Evolutionary conservation across 1,140 invertebrate genomes (phyloP), one percentile per base, ranked within the genome.

Genomic region (Steinernema feltiae): DNA sequence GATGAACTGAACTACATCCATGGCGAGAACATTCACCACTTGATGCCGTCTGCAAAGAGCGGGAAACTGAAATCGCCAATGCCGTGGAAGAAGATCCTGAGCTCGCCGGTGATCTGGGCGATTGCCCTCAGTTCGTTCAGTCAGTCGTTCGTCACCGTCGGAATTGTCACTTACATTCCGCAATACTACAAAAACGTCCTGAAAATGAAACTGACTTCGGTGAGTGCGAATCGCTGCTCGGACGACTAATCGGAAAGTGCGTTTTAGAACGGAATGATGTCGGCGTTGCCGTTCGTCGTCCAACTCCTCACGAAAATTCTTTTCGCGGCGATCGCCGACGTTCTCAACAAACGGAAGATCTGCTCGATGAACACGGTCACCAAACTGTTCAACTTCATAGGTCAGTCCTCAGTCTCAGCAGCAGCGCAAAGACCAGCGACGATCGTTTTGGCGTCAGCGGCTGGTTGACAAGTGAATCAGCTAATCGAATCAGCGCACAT

Each of bases 121-220:
- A 83, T 79, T 27, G 81, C 78, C 17, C 53, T 80, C 18, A 78
- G 63, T 53, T 80, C 84, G 48, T 85, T 85, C 48, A 80, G 80
- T 35, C 84, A 85, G 48, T 81, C 84, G 69, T 85, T 86, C 74
- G 81, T 85, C 71, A 86, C 84, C n/a, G 84, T 85, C 21, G 85
- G 85, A 32, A 85, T 78, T 27, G 75, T 86, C 29, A 85, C 86
- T 18, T 85, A 85, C 46, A 70, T 85, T 32, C 84, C 84, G n/a
- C 73, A 81, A 27, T 85, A 85, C 71, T 85, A 85, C 63, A 79
- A 83, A 41, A 85, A 72, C n/a, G 79, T 86, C 2, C 74, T 87
- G 18, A 78, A 81, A 21, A 77, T 87, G 77, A 80, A 84, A 72
- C 73, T 85, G 27, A 71, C 80, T 63, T 73, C 79, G 46, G 83